Percentiles rank a stretch among this genome's conserved stretches.
These are phyloP conservation scores for Ochlodes sylvanus DNA, from an alignment of 2,888 invertebrate genomes.

Conservation along the genomic window DNA sequence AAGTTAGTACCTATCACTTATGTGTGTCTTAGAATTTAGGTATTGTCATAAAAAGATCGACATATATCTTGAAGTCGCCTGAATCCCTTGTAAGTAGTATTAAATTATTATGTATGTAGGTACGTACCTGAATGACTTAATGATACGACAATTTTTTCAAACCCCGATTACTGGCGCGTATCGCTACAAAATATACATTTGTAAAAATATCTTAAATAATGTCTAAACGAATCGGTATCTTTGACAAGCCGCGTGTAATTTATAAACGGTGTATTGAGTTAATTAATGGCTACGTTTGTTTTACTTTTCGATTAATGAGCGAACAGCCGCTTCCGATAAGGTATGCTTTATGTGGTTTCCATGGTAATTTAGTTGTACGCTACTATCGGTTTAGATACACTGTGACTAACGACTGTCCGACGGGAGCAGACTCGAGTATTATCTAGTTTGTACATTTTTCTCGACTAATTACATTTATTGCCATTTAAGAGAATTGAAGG, in stretches of 20 bases:
- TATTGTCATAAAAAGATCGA: too few species aligned
- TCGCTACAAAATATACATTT: slow-evolving; percentile 1
- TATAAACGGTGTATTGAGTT: slow-evolving; percentile 65
- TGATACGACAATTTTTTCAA: too few species aligned
- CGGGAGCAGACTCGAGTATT: neutral
- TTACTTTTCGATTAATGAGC: slow-evolving; percentile 56
- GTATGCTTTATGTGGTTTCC: slow-evolving; percentile 57
- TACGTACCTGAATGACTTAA: too few species aligned
- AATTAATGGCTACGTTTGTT: slow-evolving; percentile 66
- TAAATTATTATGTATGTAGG: too few species aligned
- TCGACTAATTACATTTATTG: slow-evolving; percentile 10
- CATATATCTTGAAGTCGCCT: too few species aligned
- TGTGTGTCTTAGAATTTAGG: too few species aligned
- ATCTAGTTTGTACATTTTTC: slow-evolving; percentile 12
- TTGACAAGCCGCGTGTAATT: slow-evolving; percentile 57
- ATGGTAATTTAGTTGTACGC: slow-evolving; percentile 51
- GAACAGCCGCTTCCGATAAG: slow-evolving; percentile 46
- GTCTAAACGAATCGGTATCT: slow-evolving; percentile 70
- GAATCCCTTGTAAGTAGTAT: too few species aligned
- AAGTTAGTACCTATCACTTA: too few species aligned
- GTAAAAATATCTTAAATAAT: slow-evolving; percentile 65
- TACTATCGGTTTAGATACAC: slow-evolving; percentile 28
- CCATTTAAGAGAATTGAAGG: neutral
- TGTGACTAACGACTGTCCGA: slow-evolving; percentile 32
- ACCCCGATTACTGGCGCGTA: too few species aligned